Base-by-base conservation (phyloP, 2,888 invertebrate species). In the Heliconius aoede region DNA sequence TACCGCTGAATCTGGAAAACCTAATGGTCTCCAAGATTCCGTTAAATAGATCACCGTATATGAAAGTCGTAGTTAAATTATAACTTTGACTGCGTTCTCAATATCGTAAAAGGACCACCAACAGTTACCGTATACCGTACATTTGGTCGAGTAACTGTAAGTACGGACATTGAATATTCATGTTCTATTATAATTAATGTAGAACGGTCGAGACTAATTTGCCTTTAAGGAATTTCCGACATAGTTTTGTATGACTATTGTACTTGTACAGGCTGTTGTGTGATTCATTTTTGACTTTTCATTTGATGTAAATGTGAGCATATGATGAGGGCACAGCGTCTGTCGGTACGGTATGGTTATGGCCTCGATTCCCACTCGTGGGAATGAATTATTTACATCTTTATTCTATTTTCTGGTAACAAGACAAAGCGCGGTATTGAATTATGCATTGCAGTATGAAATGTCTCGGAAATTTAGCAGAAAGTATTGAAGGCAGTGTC, bases 121-220 rank as follows among this genome's bases (percentile, higher is more conserved):
- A 61, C 72, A 61, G 72, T 72, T 72, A 61, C 61, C 28, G 58
- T 58, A 60, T 32, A 26, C 60, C 58, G n/a, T 69, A 64, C 62
- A 73, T 62, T 73, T 73, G 62, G 74, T 32, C 64, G 65, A 64
- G 55, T 36, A 40, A 36, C 58, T 51, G 55, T 58, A 51, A 9
- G 40, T n/a, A 61, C 73, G 46, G 36, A 21, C 46, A 21, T 58
- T 79, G 79, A 78, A 79, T 79, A 79, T 79, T 73, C 72, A 79
- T 78, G 65, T 67, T 51, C 64, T 73, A 73, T 76, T 78, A 73
- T 36, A 69, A 69, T 71, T 36, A 75, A 79, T 74, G 68, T 78
- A 65, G 78, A 76, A 73, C 76, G 64, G 15, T 71, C 76, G 58
- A 51, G 77, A 65, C 71, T 65, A 24, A 51, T 64, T 73, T 73